Percentiles rank a stretch among this genome's conserved stretches.
Conservation (phyloP, 2,113 vertebrate species). For the Isurus oxyrinchus region DNA sequence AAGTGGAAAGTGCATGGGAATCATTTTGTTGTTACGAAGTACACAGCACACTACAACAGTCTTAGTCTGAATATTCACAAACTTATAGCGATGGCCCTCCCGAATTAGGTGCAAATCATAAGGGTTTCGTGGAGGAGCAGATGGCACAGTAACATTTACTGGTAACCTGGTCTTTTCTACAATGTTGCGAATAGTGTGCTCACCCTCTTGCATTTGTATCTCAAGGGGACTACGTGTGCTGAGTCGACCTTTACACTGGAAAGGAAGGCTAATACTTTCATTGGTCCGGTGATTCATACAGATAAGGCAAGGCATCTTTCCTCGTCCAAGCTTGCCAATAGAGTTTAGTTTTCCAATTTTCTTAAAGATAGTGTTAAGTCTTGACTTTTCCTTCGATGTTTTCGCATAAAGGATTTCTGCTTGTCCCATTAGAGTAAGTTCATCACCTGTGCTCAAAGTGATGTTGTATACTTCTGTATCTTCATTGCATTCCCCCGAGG, state of each 20-base stretch:
- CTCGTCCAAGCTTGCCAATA: conserved; percentile 81
- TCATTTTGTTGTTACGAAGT: conserved; percentile 78
- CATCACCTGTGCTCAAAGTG: conserved; percentile 86
- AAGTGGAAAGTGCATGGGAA: conserved; percentile 87
- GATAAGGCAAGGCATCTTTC: conserved; percentile 97
- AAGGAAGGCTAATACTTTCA: conserved; percentile 94
- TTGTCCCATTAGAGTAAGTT: conserved; percentile 95
- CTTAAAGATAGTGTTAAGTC: conserved; percentile 94
- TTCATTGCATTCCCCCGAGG: conserved; percentile 93
- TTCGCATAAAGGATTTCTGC: conserved; percentile 98
- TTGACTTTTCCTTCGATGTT: conserved; percentile 85
- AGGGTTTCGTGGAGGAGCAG: conserved; percentile 82
- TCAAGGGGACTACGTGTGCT: conserved; percentile 92
- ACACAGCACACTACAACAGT: conserved; percentile 90
- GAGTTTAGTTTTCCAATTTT: conserved; percentile 95
- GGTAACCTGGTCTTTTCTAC: conserved; percentile 94
- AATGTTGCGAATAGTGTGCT: conserved; percentile 92
- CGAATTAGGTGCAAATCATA: conserved; percentile 92
- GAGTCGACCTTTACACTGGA: conserved; percentile 93
- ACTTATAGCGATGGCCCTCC: conserved; percentile 91
- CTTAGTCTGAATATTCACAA: conserved; percentile 94
- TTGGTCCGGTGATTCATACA: conserved; percentile 99
- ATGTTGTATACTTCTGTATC: conserved; percentile 98
- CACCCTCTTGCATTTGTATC: conserved; percentile 95
- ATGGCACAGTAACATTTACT: conserved; percentile 85